Evolutionary conservation across 2,888 invertebrate species (phyloP), one percentile per base, ranked within the genome.

Genomic region (Masnerella sp.): DNA sequence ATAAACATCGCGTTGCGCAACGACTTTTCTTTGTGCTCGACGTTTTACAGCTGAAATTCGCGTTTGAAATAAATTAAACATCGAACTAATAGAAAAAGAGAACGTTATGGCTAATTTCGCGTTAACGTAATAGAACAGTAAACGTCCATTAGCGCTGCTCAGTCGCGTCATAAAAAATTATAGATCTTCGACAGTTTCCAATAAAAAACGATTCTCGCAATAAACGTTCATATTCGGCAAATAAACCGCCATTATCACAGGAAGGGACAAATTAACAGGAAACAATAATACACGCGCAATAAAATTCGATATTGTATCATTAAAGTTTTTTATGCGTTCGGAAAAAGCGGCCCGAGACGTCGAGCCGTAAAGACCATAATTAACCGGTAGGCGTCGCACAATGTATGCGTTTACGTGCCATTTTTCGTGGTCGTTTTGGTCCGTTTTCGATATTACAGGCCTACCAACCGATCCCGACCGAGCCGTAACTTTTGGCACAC

Each of bases 401-500:
- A 34, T 42, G 42, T 51, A 34, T 36, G 30, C n/a, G 40, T 28
- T 51, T 47, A 28, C 28, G 34, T 9, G 7, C 7, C 36, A 68
- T 12, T 11, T 36, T 14, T 47, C 47, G 15, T 12, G n/a, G 40
- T 36, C 30, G 28, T 70, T 70, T 64, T 43, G 30, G 32, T 45
- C 22, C n/a, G 45, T 17, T 56, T 58, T 43, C 30, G 49, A 70
- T 70, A 59, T 45, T 36, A 9, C 28, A 45, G 36, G 43, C 14
- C 43, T 28, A 17, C 18, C 40, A 56, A 30, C 56, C 30, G 56
- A 45, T 71, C 58, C 9, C 47, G 65, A 54, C 65, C 45, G 38
- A 54, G 49, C 62, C 72, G 67, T 73, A 67, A 73, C 67, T 71
- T 73, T 62, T 67, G 74, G 65, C 74, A 65, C 81, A 82, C 79